Conservation (phyloP, 2,888 invertebrate genomes). For the Ophioninae sp. region DNA sequence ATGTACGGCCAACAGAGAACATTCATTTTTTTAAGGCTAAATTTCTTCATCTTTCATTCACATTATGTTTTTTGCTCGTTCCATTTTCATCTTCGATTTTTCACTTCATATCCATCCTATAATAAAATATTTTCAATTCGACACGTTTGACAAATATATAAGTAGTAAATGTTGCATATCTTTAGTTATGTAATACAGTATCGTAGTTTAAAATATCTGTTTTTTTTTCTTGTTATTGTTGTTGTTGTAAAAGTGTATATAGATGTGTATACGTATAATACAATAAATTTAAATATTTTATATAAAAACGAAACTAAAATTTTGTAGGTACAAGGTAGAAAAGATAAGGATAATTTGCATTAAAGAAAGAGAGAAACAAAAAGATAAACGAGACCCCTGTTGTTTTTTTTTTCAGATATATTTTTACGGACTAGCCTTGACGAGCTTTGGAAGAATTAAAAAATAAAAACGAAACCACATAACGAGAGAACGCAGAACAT, state of each 20-base stretch:
- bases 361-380: constrained; percentile 62
- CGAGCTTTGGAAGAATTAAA: constrained; percentile 75
- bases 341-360: constrained; percentile 70
- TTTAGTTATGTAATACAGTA: constrained; percentile 75
- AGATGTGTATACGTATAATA: constrained; percentile 79
- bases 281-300: constrained; percentile 77
- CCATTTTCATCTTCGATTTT: constrained; percentile 19
- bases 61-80: not conserved
- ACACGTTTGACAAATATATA: constrained; percentile 75
- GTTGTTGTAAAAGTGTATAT: constrained; percentile 78
- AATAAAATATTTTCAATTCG: constrained; percentile 76
- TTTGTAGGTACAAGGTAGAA: constrained; percentile 77
- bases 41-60: constrained; percentile 54
- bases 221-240: constrained; percentile 62
- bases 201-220: constrained; percentile 76
- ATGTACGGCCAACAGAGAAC: constrained; percentile 68
- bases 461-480: constrained; percentile 52
- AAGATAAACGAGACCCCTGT: constrained; percentile 59
- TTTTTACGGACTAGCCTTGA: constrained; percentile 76
- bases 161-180: constrained; percentile 76
- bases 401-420: constrained; percentile 34
- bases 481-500: constrained; percentile 45
- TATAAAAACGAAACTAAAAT: constrained; percentile 79
- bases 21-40: constrained; percentile 68
- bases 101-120: constrained; percentile 70